Base-by-base conservation (phyloP, 1,140 invertebrate genomes). In the Nomia melanderi region DNA sequence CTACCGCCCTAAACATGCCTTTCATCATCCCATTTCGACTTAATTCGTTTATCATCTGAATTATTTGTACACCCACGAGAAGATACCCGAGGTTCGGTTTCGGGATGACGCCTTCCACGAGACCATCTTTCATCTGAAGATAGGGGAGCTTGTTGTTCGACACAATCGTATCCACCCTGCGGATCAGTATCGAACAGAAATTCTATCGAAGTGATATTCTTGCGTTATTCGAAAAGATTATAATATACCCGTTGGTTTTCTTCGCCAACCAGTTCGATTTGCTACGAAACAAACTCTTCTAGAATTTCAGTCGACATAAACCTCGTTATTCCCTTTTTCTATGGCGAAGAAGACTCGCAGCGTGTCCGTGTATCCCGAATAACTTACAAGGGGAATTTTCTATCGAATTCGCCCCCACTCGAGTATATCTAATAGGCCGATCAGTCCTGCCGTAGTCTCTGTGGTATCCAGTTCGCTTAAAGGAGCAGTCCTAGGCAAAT, bases 31-130 rank as follows among this genome's bases (percentile, higher is more conserved):
- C 82, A 84, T 87, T 88, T 83, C 84, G 73, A 88, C 87, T 88
- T 92, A 89, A 92, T 92, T 92, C 89, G 88, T 86, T 91, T 91
- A 90, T 88, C 81, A 86, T 83, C 77, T 87, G 85, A 91, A 92
- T 92, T 92, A 92, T 92, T 92, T 89, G 83, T 89, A 88, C 86
- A 90, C 88, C 79, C 66, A 56, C 74, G 41, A 17, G 65, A 78
- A 50, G 47, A 44, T 17, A 53, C 56, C 39, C 44, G 66, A 39
- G 72, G 56, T 50, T 50, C 64, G 25, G 60, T 5, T 57, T 20
- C 33, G 33, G 50, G 63, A 67, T 69, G 54, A 75, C 39, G 53
- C 56, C 6, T n/a, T 54, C 27, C 20, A 57, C 54, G 67, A 69
- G 57, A 72, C 64, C 62, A 81, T 57, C 50, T 36, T 65, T 84